Evolutionary conservation across 2,113 vertebrate genomes (phyloP).

Genomic region (Baryphthengus martii): DNA sequence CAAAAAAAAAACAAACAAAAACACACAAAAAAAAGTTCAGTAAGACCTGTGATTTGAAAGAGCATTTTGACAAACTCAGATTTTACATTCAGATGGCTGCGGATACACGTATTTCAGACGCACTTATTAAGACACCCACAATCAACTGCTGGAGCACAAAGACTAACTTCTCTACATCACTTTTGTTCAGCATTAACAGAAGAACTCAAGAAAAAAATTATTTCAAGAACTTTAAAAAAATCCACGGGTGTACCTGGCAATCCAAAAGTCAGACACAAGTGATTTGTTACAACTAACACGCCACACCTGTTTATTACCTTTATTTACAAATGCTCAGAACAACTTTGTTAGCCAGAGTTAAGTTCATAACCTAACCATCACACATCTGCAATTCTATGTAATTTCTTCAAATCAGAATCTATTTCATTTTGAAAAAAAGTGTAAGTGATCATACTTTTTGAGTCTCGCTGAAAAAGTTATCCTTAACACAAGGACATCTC

Average conservation of each 20-base stretch:
- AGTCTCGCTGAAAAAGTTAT: neutral
- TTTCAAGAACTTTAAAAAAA: neutral
- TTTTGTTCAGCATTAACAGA: neutral
- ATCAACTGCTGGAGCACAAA: neutral
- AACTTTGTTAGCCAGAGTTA: neutral
- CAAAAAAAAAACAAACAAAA: too few relatives aligned
- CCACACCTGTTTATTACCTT: neutral
- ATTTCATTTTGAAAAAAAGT: neutral
- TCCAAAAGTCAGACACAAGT: neutral
- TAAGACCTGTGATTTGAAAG: neutral
- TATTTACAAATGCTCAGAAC: neutral
- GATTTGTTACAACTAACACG: accelerated
- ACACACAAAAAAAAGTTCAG: neutral
- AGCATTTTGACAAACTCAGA: neutral
- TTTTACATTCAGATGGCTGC: neutral
- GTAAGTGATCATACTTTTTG: neutral
- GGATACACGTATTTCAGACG: neutral
- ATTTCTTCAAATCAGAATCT: neutral
- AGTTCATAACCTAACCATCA: neutral
- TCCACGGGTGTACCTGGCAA: neutral
- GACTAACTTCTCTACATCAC: neutral
- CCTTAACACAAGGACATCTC: neutral
- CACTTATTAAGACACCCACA: neutral
- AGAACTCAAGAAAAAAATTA: neutral
- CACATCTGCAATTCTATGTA: neutral